phyloP scores from a whole-genome alignment of 2,888 invertebrate genomes.

The Lithophane ornitopus region DNA sequence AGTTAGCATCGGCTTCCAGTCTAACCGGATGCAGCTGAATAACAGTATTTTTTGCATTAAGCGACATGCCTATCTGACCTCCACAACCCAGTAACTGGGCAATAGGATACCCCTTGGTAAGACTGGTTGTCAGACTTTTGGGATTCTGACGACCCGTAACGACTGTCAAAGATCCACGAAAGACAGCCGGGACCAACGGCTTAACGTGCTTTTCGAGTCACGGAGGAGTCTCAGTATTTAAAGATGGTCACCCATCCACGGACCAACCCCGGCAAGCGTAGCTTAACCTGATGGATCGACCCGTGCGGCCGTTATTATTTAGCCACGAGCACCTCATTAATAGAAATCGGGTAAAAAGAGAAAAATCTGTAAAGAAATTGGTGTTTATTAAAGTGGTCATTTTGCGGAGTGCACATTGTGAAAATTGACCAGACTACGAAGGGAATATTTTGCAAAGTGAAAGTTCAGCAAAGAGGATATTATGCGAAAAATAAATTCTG shows the following conservation, averaged over 20 bases:
- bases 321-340: neutral
- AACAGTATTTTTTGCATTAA: too few relatives aligned
- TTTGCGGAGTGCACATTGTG: conserved; percentile 26
- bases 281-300: neutral
- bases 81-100: too few relatives aligned
- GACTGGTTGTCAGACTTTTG: neutral
- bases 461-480: neutral
- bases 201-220: neutral
- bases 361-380: neutral
- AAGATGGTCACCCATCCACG: too few relatives aligned
- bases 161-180: neutral
- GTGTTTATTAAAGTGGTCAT: conserved; percentile 3
- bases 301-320: neutral
- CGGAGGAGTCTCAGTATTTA: too few relatives aligned
- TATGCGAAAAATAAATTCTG: neutral
- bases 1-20: too few relatives aligned
- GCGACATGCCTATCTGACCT: too few relatives aligned
- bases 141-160: neutral
- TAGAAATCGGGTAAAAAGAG: neutral
- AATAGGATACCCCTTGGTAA: too few relatives aligned
- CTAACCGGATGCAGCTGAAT: too few relatives aligned
- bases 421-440: neutral
- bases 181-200: too few relatives aligned
- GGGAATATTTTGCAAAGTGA: conserved; percentile 6
- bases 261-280: neutral